Conservation (phyloP, 1,140 invertebrate species). For the Hetaerina americana region DNA sequence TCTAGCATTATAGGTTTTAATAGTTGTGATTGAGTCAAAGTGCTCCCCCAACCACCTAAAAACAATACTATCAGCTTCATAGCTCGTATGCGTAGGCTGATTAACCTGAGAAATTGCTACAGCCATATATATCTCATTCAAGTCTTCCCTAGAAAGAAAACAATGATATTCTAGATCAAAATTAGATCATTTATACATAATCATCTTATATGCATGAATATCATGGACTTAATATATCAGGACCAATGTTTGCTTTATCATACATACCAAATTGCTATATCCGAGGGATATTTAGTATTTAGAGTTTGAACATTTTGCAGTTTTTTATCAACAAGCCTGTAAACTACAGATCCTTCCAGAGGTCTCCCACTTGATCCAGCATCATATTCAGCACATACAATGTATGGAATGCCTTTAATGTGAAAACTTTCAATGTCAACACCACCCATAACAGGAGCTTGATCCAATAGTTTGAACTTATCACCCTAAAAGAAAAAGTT, state of each 20-base stretch:
- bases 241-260: no score
- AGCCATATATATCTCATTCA: constrained; percentile 22
- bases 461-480: background rate
- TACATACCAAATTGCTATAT: constrained; percentile 14
- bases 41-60: constrained; percentile 35
- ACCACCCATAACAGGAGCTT: background rate
- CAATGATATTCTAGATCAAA: constrained; percentile 15
- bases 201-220: background rate
- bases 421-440: background rate
- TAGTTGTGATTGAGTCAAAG: constrained; percentile 33
- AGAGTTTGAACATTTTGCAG: constrained; percentile 22
- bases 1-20: constrained; percentile 27
- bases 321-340: constrained; percentile 16
- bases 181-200: background rate
- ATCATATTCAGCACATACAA: constrained; percentile 17
- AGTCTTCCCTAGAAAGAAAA: constrained; percentile 17
- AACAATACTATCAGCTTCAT: constrained; percentile 6
- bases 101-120: constrained; percentile 17
- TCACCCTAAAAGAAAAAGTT: background rate
- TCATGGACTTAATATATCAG: no score
- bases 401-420: constrained; percentile 19
- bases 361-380: constrained; percentile 7
- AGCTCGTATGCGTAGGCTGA: background rate
- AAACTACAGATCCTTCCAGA: constrained; percentile 17
- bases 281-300: constrained; percentile 17